Percentiles rank a stretch among this genome's conserved stretches.
phyloP scores from a whole-genome alignment of 2,113 vertebrate species.

The Mugil cephalus region DNA sequence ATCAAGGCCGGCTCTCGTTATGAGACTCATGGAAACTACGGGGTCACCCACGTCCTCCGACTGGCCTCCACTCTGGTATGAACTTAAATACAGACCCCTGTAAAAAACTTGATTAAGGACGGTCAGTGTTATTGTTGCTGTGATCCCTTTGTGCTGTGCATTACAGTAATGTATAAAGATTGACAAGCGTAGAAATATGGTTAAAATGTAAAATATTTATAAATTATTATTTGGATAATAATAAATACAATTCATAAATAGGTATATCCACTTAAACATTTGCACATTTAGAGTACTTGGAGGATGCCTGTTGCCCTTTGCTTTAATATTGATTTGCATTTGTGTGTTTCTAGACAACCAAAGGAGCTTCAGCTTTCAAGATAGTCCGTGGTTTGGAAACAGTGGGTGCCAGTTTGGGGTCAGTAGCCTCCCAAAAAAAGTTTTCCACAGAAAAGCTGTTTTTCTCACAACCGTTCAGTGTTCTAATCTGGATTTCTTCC shows the following conservation, averaged over 20 bases:
- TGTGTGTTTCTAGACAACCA: constrained; percentile 89
- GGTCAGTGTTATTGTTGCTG: neutral
- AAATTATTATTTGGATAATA: too few relatives aligned
- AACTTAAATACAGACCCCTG: neutral
- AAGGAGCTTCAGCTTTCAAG: constrained; percentile 95
- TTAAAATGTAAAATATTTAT: too few relatives aligned
- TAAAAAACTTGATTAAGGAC: too few relatives aligned
- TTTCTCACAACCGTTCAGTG: neutral
- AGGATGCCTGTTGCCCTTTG: neutral
- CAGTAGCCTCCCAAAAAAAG: constrained; percentile 58
- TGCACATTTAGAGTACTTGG: neutral
- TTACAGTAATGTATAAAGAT: neutral
- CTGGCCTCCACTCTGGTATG: constrained; percentile 92
- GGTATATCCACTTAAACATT: neutral
- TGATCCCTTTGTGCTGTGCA: neutral
- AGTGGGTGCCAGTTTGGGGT: constrained; percentile 94
- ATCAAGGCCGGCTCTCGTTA: constrained; percentile 93
- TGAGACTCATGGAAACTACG: constrained; percentile 88
- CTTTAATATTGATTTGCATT: neutral
- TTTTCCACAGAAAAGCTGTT: neutral
- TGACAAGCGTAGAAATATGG: too few relatives aligned
- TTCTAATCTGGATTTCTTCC: constrained; percentile 11
- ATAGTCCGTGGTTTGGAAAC: constrained; percentile 95
- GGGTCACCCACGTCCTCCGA: constrained; percentile 92
- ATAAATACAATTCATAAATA: too few relatives aligned